Evolutionary conservation across 2,113 vertebrate genomes (phyloP), one percentile per base, ranked within the genome.

Genomic region (Rhabdornis inornatus): DNA sequence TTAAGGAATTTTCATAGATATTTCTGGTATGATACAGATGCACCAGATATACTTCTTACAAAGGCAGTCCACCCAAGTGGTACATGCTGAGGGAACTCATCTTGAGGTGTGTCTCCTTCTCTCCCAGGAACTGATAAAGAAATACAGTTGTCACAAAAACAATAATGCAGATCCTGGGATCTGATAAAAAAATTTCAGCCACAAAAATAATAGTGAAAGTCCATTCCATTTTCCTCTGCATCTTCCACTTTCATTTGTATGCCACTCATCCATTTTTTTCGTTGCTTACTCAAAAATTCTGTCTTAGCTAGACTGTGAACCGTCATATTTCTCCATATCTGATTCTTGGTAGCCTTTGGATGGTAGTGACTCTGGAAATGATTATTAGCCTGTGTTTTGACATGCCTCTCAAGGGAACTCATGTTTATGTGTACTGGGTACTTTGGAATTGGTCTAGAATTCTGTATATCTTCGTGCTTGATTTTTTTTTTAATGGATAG

Each of bases 141-240:
- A 95, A 40, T 59, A 22, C 5, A 83, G 40, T 70, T n/a, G 49
- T 83, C 50, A 83, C 22, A 71, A 27, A 50, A 96, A 60, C 27
- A 82, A 49, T 81, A 91, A 57, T 84, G 60, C 57, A 89, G 60
- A 59, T 69, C 63, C 76, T 95, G 89, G 72, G 15, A 66, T 74
- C 35, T 91, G 79, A 71, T 88, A 18, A 19, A 85, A 85, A 60
- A 42, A 10, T 2, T 44, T 30, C 37, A 71, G 28, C 69, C 50
- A 52, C 45, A 83, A 56, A 94, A 95, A 37, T 40, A 89, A 42
- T 72, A 80, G 40, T 25, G 31, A 44, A 79, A 72, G 33, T 49
- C 42, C 84, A 93, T 96, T 97, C 83, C 64, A 47, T 94, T 97
- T 96, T 80, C 55, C 31, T 88, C 68, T 94, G 49, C 45, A 59